phyloP scores from a whole-genome alignment of 2,113 vertebrate genomes.

The Axis porcinus region DNA sequence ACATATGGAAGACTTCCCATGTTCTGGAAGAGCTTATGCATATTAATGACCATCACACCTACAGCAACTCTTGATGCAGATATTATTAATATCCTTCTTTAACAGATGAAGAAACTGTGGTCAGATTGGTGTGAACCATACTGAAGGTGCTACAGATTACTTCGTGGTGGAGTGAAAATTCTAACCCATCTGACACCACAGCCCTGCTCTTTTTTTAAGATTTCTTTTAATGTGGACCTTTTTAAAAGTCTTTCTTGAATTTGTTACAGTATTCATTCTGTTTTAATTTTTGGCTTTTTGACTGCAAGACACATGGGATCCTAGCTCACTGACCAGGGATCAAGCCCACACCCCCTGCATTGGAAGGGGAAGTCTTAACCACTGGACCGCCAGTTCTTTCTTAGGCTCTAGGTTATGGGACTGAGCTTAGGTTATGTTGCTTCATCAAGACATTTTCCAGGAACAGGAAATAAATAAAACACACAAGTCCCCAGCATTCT shows the following conservation, averaged over 20 bases:
- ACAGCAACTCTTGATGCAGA: too few species aligned
- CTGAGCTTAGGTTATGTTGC: not conserved
- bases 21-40: not conserved
- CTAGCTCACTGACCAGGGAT: not conserved
- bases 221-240: not conserved
- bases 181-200: not conserved
- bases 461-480: not conserved
- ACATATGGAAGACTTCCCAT: too few species aligned
- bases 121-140: not conserved
- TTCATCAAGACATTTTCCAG: not conserved
- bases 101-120: not conserved
- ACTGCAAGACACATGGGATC: not conserved
- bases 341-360: not conserved
- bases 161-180: too few species aligned
- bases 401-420: not conserved
- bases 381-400: rapidly evolving
- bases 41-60: not conserved
- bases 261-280: not conserved
- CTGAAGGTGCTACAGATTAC: not conserved
- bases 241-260: not conserved
- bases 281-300: not conserved
- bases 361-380: not conserved
- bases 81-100: not conserved
- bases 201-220: not conserved
- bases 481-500: not conserved